Percentiles rank a stretch among this genome's conserved stretches.
Evolutionary conservation across 2,888 invertebrate species (phyloP).

Genomic region (Polydrusus pterygomalis): DNA sequence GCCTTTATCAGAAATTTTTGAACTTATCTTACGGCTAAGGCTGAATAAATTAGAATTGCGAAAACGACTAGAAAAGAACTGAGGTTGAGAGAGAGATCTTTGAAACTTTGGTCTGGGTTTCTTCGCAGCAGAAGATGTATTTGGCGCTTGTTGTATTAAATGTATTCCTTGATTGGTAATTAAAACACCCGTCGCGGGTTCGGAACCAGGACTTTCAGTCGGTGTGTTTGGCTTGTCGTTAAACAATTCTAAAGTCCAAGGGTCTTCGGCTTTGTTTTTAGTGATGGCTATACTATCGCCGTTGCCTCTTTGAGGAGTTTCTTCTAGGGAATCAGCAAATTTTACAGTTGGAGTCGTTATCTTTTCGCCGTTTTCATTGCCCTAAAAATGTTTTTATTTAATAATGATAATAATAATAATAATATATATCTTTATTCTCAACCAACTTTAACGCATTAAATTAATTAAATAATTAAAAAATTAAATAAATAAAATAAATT

Average conservation of each 20-base stretch:
- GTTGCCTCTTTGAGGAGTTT: slow-evolving; percentile 32
- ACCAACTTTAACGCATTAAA: no score
- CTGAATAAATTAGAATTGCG: slow-evolving; percentile 58
- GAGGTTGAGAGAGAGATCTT: slow-evolving; percentile 68
- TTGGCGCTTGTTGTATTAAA: slow-evolving; percentile 62
- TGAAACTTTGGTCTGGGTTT: slow-evolving; percentile 62
- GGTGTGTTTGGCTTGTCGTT: slow-evolving; percentile 58
- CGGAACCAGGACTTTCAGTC: slow-evolving; percentile 52
- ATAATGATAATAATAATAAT: no score
- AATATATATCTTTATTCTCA: no score
- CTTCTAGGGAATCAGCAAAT: slow-evolving; percentile 17
- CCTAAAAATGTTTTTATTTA: slow-evolving; percentile 3
- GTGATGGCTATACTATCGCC: slow-evolving; percentile 17
- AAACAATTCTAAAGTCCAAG: slow-evolving; percentile 69
- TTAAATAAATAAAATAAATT: no score
- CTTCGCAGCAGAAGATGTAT: slow-evolving; percentile 27
- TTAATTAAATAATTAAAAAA: no score
- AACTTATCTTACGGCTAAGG: slow-evolving; percentile 56
- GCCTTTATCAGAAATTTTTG: slow-evolving; percentile 53
- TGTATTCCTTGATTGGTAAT: slow-evolving; percentile 67
- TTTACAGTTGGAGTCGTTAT: slow-evolving; percentile 32
- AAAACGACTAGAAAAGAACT: slow-evolving; percentile 57
- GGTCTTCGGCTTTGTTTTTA: slow-evolving; percentile 61
- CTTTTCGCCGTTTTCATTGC: background rate
- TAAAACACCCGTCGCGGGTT: slow-evolving; percentile 63